A percentile compares a stretch with the other conserved stretches of the same genome.
phyloP scores from a whole-genome alignment of 2,888 invertebrate genomes.

The Agonum fuliginosum region DNA sequence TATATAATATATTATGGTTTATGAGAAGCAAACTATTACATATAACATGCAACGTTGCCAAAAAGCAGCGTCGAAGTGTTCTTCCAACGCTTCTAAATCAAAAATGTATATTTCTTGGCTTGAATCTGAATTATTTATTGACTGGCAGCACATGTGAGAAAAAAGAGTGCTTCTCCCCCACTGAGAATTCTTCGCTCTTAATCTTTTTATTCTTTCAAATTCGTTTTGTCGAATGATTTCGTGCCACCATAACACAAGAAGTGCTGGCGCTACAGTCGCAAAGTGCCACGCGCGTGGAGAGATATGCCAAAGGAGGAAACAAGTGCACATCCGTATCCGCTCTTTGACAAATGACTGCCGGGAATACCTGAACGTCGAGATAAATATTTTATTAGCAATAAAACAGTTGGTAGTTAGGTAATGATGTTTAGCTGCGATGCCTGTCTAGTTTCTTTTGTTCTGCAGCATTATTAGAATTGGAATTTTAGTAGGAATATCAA shows the following conservation, averaged over 20 bases:
- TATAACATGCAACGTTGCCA: constrained; percentile 19
- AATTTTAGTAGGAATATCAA: too few species aligned
- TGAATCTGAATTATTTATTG: constrained; percentile 58
- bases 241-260: not conserved
- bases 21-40: constrained; percentile 7
- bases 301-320: constrained; percentile 17
- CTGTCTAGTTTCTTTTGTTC: not conserved
- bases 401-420: constrained; percentile 4
- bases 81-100: constrained; percentile 42
- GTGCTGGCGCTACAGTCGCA: not conserved
- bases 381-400: constrained; percentile 38
- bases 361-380: constrained; percentile 27
- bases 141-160: constrained; percentile 42
- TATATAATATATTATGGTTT: not conserved
- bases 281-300: not conserved
- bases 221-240: constrained; percentile 51
- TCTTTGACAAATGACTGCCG: constrained; percentile 40
- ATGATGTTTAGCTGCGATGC: not conserved
- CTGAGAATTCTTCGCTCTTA: constrained; percentile 48
- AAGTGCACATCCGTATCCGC: constrained; percentile 30
- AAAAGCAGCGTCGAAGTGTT: constrained; percentile 12
- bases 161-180: constrained; percentile 23
- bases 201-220: constrained; percentile 56
- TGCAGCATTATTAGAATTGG: not conserved
- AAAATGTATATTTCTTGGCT: constrained; percentile 57